Conservation (phyloP, 1,140 invertebrate species). For the Apis laboriosa region DNA sequence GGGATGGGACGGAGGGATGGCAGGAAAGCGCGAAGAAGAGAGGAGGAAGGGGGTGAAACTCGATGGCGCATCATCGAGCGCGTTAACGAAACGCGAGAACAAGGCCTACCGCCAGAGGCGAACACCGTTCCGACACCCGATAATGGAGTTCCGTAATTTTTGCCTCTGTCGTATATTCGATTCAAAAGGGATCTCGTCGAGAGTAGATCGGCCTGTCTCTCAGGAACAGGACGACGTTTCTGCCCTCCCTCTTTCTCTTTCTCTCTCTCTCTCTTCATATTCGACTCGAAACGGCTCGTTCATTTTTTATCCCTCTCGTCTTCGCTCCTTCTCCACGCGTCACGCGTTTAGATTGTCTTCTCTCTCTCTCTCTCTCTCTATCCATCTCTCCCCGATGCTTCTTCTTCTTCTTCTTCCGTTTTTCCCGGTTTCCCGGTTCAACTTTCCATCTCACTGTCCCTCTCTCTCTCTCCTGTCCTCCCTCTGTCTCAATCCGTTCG, state of each 20-base stretch:
- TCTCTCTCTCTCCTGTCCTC: background rate
- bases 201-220: constrained; percentile 2
- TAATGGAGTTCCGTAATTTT: constrained; percentile 54
- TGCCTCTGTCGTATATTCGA: constrained; percentile 39
- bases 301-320: constrained; percentile 36
- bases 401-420: background rate
- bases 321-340: constrained; percentile 1
- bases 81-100: constrained; percentile 28
- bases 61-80: constrained; percentile 4
- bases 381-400: background rate
- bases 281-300: constrained; percentile 31
- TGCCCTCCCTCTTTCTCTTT: constrained; percentile 1
- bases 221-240: constrained; percentile 40
- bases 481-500: constrained; percentile 2
- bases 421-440: too few relatives aligned
- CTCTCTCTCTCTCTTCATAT: background rate
- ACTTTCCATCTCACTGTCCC: background rate
- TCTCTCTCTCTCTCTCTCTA: background rate
- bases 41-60: background rate
- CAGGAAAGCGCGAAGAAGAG: background rate
- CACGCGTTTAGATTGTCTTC: constrained; percentile 32
- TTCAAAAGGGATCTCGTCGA: constrained; percentile 5
- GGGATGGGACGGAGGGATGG: background rate
- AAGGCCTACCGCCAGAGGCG: constrained; percentile 13
- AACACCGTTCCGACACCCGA: constrained; percentile 31